Evolutionary conservation across 2,113 vertebrate genomes (phyloP).

Genomic region (Zapornia atra): DNA sequence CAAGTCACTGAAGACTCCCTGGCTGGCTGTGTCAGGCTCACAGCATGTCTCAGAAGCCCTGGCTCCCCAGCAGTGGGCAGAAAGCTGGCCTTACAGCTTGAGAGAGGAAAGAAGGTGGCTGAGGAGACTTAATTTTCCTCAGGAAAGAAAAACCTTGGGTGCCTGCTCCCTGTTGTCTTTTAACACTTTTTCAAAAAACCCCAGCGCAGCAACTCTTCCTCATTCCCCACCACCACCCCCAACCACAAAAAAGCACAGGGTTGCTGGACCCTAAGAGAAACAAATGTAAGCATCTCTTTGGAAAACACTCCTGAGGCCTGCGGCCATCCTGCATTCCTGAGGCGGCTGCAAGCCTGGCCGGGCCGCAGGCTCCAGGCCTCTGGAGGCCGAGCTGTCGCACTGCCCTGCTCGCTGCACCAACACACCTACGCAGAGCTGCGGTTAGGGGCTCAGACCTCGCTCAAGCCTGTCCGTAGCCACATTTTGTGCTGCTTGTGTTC

Average conservation of each 20-base stretch:
- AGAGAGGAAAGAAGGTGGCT: neutral
- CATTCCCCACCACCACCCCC: neutral
- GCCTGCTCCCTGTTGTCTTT: neutral
- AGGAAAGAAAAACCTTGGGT: neutral
- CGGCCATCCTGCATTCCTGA: slow-evolving; percentile 58
- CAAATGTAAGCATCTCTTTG: slow-evolving; percentile 31
- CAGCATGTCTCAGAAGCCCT: neutral
- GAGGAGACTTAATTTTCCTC: neutral
- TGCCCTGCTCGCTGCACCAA: neutral
- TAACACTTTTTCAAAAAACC: neutral
- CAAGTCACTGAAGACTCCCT: neutral
- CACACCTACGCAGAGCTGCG: neutral
- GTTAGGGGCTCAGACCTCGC: neutral
- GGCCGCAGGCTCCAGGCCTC: neutral
- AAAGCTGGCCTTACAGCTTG: neutral
- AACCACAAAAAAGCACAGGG: neutral
- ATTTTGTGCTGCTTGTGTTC: neutral
- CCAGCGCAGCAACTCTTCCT: neutral
- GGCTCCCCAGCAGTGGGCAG: neutral
- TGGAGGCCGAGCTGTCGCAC: rapidly evolving
- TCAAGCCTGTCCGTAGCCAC: neutral
- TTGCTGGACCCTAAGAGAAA: slow-evolving; percentile 7
- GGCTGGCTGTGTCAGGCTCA: neutral
- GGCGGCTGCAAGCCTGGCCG: slow-evolving; percentile 2
- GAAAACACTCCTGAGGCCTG: slow-evolving; percentile 32